These are phyloP conservation scores for Drosophila hamatofila DNA, from an alignment of 2,888 invertebrate genomes.

Conservation along the genomic window DNA sequence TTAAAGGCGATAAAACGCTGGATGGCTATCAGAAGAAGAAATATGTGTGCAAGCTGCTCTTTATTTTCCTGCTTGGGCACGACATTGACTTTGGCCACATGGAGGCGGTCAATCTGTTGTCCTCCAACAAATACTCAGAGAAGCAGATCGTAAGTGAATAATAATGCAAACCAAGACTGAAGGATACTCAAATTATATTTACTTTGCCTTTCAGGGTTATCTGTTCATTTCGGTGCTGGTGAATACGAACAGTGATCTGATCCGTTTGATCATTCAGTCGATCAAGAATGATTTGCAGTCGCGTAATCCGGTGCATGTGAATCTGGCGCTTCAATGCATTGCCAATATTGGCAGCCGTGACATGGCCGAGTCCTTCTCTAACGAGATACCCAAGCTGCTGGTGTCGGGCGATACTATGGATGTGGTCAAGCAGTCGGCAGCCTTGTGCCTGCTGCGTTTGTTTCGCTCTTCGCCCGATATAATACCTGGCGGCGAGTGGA, in stretches of 20 bases:
- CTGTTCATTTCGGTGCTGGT: slow-evolving; percentile 99
- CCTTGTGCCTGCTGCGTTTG: slow-evolving; percentile 96
- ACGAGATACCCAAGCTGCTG: slow-evolving; percentile 98
- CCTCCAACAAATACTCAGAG: slow-evolving; percentile 99
- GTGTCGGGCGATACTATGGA: slow-evolving; percentile 99
- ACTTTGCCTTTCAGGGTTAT: slow-evolving; percentile 92
- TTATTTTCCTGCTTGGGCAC: slow-evolving; percentile 99
- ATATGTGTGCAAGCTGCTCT: slow-evolving; percentile 99
- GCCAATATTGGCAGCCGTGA: slow-evolving; percentile 99
- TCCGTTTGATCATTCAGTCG: slow-evolving; percentile 99
- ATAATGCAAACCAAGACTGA: slow-evolving; percentile 2
- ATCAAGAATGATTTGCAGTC: slow-evolving; percentile 99
- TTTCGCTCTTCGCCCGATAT: slow-evolving; percentile 98
- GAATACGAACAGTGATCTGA: slow-evolving; percentile 99
- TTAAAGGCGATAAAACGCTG: slow-evolving; percentile 99
- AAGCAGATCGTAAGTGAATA: slow-evolving; percentile 96
- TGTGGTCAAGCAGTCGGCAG: slow-evolving; percentile 99
- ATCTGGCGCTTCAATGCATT: slow-evolving; percentile 99
- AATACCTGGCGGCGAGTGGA: slow-evolving; percentile 99
- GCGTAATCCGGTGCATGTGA: slow-evolving; percentile 98
- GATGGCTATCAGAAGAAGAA: slow-evolving; percentile 99
- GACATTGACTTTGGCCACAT: slow-evolving; percentile 99
- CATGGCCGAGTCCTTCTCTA: slow-evolving; percentile 99
- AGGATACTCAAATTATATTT: neutral
- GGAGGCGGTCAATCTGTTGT: slow-evolving; percentile 99